Evolutionary conservation across 1,140 invertebrate genomes (phyloP).

Genomic region (Ooceraea biroi): DNA sequence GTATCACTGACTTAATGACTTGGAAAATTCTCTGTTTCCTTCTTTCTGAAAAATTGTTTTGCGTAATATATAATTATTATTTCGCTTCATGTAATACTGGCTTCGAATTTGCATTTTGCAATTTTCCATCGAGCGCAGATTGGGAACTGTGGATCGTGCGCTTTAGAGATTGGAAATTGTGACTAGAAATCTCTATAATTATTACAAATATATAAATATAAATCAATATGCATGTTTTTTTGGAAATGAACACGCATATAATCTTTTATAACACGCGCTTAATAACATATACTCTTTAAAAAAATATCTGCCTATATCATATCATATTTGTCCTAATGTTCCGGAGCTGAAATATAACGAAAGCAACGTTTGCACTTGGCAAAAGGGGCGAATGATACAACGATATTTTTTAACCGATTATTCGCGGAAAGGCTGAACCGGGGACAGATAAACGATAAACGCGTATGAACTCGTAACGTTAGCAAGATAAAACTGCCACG

Average conservation of each 20-base stretch:
- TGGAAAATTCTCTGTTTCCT: not conserved
- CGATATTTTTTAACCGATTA: not conserved
- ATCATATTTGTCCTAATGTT: not conserved
- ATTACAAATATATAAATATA: not conserved
- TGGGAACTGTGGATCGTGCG: no score
- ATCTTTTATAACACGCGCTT: no score
- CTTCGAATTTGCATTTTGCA: no score
- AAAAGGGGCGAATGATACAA: not conserved
- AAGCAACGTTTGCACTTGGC: not conserved
- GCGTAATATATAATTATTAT: not conserved
- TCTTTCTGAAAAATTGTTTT: not conserved
- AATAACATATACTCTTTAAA: no score
- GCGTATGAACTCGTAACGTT: not conserved
- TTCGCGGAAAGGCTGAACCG: not conserved
- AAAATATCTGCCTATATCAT: no score
- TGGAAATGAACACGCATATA: not conserved
- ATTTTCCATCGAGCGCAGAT: no score
- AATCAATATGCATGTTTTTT: not conserved
- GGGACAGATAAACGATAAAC: not conserved
- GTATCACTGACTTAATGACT: not conserved
- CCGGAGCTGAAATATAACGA: not conserved
- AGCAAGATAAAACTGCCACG: conserved; percentile 57
- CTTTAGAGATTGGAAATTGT: no score
- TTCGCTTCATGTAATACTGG: no score
- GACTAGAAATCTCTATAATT: no score